A percentile compares a stretch with the other conserved stretches of the same genome.
Conservation (phyloP, 2,113 vertebrate species). For the Numida meleagris region DNA sequence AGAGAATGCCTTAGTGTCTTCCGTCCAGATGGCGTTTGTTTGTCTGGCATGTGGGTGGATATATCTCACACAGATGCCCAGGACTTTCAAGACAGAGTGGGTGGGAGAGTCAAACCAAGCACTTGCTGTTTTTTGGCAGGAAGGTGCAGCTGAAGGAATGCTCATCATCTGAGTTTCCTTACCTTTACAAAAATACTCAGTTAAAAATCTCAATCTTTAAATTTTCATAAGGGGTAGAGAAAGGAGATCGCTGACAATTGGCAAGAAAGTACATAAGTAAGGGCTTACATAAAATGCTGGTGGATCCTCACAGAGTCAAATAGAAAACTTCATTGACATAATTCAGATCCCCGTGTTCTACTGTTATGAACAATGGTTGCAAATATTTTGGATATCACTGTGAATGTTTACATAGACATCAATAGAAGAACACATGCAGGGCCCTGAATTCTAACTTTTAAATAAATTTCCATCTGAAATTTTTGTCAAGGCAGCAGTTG, state of each 20-base stretch:
- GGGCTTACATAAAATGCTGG: background rate
- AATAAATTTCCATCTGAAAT: background rate
- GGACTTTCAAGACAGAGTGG: background rate
- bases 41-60: background rate
- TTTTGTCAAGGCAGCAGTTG: background rate
- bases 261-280: background rate
- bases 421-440: background rate
- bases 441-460: background rate
- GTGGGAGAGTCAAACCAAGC: background rate
- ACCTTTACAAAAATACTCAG: background rate
- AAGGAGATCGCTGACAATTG: background rate
- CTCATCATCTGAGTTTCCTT: background rate
- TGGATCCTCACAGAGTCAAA: background rate
- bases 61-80: background rate
- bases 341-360: background rate
- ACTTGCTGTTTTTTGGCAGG: background rate
- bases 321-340: background rate
- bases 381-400: background rate
- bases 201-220: background rate
- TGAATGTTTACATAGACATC: background rate
- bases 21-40: background rate
- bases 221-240: background rate
- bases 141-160: background rate
- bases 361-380: background rate
- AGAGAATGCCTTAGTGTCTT: constrained; percentile 12